A percentile compares a stretch with the other conserved stretches of the same genome.
phyloP scores from a whole-genome alignment of 2,113 vertebrate species.

The Alectura lathami region DNA sequence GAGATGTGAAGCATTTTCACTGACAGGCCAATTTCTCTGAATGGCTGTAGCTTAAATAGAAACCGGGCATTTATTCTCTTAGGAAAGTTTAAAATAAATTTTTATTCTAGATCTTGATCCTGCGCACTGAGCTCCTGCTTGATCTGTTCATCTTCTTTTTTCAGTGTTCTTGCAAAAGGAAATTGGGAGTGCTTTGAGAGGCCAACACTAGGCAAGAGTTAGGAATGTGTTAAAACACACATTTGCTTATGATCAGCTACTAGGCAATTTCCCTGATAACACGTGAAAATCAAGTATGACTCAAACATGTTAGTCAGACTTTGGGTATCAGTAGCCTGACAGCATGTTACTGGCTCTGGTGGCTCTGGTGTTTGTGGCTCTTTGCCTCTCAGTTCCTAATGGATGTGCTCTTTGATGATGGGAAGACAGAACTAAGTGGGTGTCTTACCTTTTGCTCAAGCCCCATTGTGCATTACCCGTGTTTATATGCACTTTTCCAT shows the following conservation, averaged over 20 bases:
- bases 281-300: neutral
- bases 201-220: neutral
- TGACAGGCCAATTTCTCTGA: neutral
- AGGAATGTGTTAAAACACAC: neutral
- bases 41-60: neutral
- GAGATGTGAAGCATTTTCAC: neutral
- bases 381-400: neutral
- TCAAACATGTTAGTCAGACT: neutral
- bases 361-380: rapidly evolving
- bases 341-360: neutral
- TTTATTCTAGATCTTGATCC: neutral
- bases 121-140: neutral
- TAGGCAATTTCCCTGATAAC: neutral
- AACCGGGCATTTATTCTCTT: neutral
- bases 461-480: rapidly evolving
- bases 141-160: neutral
- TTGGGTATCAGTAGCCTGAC: neutral
- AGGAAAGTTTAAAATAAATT: neutral
- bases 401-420: neutral
- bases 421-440: neutral
- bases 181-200: neutral
- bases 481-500: neutral
- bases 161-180: neutral
- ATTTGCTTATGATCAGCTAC: neutral
- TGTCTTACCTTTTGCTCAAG: neutral